A percentile compares a stretch with the other conserved stretches of the same genome.
Evolutionary conservation across 2,113 vertebrate genomes (phyloP).

Genomic region (Muscicapa adusta): DNA sequence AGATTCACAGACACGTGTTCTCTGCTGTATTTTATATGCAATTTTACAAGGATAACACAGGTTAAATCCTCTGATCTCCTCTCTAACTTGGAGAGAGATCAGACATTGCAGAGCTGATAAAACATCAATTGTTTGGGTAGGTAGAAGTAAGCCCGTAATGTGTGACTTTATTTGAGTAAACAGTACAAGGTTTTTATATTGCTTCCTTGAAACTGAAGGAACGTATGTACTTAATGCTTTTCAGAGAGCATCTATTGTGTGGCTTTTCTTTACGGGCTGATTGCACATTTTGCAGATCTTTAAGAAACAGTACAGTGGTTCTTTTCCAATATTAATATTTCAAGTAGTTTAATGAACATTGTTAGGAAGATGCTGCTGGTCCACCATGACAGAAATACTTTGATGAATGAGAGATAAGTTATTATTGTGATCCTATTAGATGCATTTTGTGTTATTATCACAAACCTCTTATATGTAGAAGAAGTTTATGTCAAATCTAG

Average conservation of each 20-base stretch:
- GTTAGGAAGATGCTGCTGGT: neutral
- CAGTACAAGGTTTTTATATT: neutral
- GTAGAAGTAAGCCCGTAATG: neutral
- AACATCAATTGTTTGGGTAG: neutral
- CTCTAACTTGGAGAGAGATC: slow-evolving; percentile 16
- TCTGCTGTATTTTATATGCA: neutral
- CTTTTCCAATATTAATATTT: neutral
- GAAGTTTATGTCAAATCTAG: neutral
- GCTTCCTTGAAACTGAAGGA: slow-evolving; percentile 1
- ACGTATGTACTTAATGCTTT: neutral
- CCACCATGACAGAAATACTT: neutral
- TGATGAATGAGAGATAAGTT: neutral
- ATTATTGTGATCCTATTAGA: neutral
- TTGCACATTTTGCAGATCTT: neutral
- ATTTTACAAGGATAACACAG: neutral
- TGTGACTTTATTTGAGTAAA: slow-evolving; percentile 3
- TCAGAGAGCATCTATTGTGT: neutral
- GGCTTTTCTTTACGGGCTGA: neutral
- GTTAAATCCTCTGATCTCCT: neutral
- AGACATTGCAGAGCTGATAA: slow-evolving; percentile 10
- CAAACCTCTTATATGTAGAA: neutral
- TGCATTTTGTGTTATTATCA: neutral
- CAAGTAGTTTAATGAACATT: neutral
- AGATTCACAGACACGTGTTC: neutral
- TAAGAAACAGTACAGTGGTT: neutral